Conservation (phyloP, 2,888 invertebrate species). For the Escarpia spicata region DNA sequence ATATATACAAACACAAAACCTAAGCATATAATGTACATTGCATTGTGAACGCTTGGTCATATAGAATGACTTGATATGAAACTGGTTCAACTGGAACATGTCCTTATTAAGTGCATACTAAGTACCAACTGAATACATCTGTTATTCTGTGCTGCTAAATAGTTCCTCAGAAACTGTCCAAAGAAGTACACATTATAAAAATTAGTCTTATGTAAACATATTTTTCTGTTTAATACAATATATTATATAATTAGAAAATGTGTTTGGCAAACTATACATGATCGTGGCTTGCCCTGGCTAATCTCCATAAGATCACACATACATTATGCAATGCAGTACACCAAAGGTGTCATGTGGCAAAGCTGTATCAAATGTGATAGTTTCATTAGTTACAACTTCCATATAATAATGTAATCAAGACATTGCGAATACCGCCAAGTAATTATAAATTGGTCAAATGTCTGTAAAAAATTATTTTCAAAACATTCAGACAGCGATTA, state of each 20-base stretch:
- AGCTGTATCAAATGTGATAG: background rate
- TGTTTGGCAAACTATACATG: background rate
- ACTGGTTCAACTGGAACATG: background rate
- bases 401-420: background rate
- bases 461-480: background rate
- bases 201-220: no score
- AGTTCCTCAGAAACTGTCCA: background rate
- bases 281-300: background rate
- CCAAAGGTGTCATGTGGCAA: background rate
- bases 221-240: background rate
- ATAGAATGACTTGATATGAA: background rate
- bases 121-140: background rate
- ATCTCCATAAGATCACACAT: background rate
- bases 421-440: background rate
- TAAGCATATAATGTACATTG: constrained; percentile 4
- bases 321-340: background rate
- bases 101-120: background rate
- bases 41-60: constrained; percentile 9
- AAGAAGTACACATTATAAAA: background rate
- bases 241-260: background rate
- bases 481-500: background rate
- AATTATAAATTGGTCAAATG: background rate
- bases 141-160: background rate
- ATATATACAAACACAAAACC: background rate
- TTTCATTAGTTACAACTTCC: background rate